phyloP scores from a whole-genome alignment of 2,797 vertebrate genomes.

The Corythornis leucogaster region DNA sequence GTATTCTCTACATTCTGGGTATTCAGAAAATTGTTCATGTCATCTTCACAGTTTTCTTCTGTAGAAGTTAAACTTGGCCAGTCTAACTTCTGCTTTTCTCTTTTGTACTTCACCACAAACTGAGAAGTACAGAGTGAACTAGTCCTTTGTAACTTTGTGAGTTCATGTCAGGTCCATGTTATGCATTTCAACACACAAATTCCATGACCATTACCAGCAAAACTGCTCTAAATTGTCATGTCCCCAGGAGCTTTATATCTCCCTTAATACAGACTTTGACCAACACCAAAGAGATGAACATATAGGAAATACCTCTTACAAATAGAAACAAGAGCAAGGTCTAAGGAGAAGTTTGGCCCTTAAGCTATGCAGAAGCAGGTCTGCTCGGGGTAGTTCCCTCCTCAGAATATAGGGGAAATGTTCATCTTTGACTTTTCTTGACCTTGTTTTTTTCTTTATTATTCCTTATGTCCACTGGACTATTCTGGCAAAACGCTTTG shows the following conservation, averaged over 20 bases:
- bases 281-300: not conserved
- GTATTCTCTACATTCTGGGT: not conserved
- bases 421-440: not conserved
- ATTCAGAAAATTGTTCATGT: rapidly evolving
- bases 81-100: not conserved
- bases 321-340: not conserved
- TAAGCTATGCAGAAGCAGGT: not conserved
- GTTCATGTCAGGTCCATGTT: not conserved
- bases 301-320: not conserved
- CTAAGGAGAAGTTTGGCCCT: not conserved
- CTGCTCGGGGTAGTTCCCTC: not conserved
- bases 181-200: not conserved
- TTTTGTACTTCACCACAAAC: not conserved
- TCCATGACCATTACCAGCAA: not conserved
- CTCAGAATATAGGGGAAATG: not conserved
- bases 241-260: not conserved
- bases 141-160: not conserved
- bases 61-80: not conserved
- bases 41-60: not conserved
- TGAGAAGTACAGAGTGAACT: not conserved
- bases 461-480: not conserved
- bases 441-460: not conserved
- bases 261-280: not conserved
- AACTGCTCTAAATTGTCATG: not conserved
- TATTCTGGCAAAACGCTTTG: not conserved